A percentile compares a stretch with the other conserved stretches of the same genome.
phyloP scores from a whole-genome alignment of 2,113 vertebrate species.

The Ptyas mucosa region DNA sequence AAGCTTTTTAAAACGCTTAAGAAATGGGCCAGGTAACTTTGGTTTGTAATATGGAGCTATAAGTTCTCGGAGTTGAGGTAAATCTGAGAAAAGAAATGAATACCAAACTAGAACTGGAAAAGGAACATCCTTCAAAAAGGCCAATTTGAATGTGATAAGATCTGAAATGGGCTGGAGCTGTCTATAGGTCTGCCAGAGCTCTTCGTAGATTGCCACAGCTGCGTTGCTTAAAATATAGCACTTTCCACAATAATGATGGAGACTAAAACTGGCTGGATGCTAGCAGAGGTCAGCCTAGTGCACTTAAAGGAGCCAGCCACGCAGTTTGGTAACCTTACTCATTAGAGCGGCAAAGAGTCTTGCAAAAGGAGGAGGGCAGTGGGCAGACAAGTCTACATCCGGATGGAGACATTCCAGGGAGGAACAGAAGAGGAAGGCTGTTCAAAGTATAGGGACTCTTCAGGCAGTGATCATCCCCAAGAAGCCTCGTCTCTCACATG shows the following conservation, averaged over 20 bases:
- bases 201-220: slow-evolving; percentile 42
- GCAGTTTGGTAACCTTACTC: slow-evolving; percentile 28
- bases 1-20: neutral
- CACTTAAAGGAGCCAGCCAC: slow-evolving; percentile 34
- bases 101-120: neutral
- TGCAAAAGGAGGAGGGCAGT: slow-evolving; percentile 23
- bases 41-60: neutral
- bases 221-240: slow-evolving; percentile 44
- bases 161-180: slow-evolving; percentile 47
- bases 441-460: slow-evolving; percentile 1
- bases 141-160: slow-evolving; percentile 26
- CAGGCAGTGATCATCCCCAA: slow-evolving; percentile 24
- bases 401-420: slow-evolving; percentile 8
- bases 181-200: slow-evolving; percentile 35
- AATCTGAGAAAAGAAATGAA: neutral
- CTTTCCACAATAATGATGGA: slow-evolving; percentile 35
- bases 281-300: slow-evolving; percentile 28
- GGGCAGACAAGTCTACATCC: neutral
- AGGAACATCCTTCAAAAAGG: slow-evolving; percentile 11
- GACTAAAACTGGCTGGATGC: slow-evolving; percentile 31
- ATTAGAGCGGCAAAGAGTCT: slow-evolving; percentile 29
- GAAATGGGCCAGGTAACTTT: slow-evolving; percentile 10
- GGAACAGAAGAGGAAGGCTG: neutral
- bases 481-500: slow-evolving; percentile 26
- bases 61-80: neutral